Base-by-base conservation (phyloP, 2,888 invertebrate genomes). In the Hydroisotoma schaefferi region DNA sequence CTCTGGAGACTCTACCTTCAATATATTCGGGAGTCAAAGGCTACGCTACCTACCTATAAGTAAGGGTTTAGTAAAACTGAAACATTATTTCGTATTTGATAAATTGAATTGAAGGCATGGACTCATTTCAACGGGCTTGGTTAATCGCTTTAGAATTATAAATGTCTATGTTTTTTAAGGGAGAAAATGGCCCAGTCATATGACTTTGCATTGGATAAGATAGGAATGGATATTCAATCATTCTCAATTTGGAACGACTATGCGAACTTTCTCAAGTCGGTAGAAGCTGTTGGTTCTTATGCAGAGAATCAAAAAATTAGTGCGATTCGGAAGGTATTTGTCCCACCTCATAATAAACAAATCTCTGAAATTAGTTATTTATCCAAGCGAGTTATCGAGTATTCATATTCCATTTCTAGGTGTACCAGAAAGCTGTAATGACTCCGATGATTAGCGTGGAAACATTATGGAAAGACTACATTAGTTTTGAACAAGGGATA, bases 141-240 rank as follows among this genome's bases (percentile, higher is more conserved):
- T 33, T 33, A 33, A 10, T 33, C 33, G n/a, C n/a, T n/a, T n/a
- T n/a, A n/a, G n/a, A n/a, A n/a, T n/a, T n/a, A n/a, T n/a, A n/a
- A n/a, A n/a, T n/a, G n/a, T n/a, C n/a, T n/a, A n/a, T n/a, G n/a
- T n/a, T n/a, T n/a, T n/a, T n/a, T n/a, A n/a, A 95, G 98, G 76
- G 99, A 99, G 78, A 98, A 97, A 81, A 92, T 99, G 90, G 98
- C 98, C 0, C 95, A 99, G 77, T 98, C 99, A 0, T 99, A 98
- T 77, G 98, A 99, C 78, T 99, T 99, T 79, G 98, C 99, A 0
- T 79, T 99, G 68, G 99, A 99, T 68, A 97, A 98, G 79, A 97
- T 99, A 70, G 99, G 99, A 0, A 87, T 99, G 86, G 99, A 99
- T 76, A 88, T 97, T 72, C 92, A 94, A 79, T 93, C 97, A 0